Evolutionary conservation across 2,113 vertebrate species (phyloP).

Genomic region (Lagenorhynchus albirostris): DNA sequence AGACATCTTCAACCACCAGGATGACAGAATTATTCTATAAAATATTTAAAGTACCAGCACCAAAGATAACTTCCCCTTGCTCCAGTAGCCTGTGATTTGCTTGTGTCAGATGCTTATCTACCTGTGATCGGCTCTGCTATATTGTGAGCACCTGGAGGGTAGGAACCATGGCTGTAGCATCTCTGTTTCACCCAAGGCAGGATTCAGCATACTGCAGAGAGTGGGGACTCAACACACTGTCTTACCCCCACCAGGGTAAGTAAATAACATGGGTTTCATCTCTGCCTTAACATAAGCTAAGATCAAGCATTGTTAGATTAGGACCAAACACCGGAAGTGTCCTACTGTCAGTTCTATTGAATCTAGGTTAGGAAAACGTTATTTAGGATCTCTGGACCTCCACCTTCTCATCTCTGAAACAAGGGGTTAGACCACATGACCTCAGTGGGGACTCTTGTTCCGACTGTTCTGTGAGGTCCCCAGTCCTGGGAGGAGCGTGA

Average conservation of each 20-base stretch:
- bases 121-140: rapidly evolving
- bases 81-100: rapidly evolving
- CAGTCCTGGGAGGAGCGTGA: not conserved
- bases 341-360: not conserved
- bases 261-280: not conserved
- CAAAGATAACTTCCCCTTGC: not conserved
- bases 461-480: not conserved
- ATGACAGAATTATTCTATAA: not conserved
- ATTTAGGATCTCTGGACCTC: not conserved
- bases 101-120: rapidly evolving
- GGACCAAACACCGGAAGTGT: not conserved
- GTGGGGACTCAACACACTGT: not conserved
- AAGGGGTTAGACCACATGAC: not conserved
- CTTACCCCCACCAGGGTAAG: not conserved
- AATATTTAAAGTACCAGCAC: not conserved
- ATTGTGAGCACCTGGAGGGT: not conserved
- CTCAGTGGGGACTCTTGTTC: not conserved
- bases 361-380: too few relatives aligned
- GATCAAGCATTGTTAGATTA: not conserved
- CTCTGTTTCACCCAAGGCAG: not conserved
- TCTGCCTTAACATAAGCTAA: not conserved
- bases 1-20: not conserved
- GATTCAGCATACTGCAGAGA: not conserved
- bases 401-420: not conserved
- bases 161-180: not conserved